These are phyloP conservation scores for Lochmaea crataegi DNA, from an alignment of 2,888 invertebrate species.

Conservation along the genomic window DNA sequence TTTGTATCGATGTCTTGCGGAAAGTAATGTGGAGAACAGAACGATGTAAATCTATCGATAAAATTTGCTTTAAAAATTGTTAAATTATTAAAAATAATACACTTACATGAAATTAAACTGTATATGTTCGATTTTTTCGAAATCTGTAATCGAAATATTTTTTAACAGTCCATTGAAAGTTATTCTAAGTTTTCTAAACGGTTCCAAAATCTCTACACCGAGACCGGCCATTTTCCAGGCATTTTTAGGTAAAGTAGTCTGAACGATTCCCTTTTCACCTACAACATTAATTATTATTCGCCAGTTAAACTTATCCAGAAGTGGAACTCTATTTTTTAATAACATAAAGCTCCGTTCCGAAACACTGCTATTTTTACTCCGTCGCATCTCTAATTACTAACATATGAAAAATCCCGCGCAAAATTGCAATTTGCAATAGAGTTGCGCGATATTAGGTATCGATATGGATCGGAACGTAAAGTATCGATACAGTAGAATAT, in stretches of 20 bases:
- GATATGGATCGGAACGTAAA: too few relatives aligned
- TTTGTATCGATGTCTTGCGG: conserved; percentile 70
- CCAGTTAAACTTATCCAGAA: too few relatives aligned
- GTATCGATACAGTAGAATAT: too few relatives aligned
- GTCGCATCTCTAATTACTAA: too few relatives aligned
- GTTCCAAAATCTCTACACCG: conserved; percentile 72
- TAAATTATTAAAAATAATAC: conserved; percentile 1
- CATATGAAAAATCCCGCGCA: too few relatives aligned
- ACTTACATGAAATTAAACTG: conserved; percentile 74
- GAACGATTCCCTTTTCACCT: conserved; percentile 30
- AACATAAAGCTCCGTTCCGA: too few relatives aligned
- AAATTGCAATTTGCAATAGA: too few relatives aligned
- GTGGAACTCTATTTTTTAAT: too few relatives aligned
- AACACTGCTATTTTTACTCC: too few relatives aligned
- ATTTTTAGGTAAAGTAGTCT: conserved; percentile 56
- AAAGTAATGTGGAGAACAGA: conserved; percentile 65
- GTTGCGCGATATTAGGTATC: too few relatives aligned
- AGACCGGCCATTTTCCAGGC: conserved; percentile 73
- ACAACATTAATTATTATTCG: neutral
- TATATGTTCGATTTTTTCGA: conserved; percentile 65
- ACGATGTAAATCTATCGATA: conserved; percentile 69
- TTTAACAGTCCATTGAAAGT: conserved; percentile 77
- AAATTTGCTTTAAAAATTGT: conserved; percentile 2
- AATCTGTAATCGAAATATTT: conserved; percentile 57
- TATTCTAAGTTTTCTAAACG: conserved; percentile 72